Base-by-base conservation (phyloP, 92 coral and sea anemone species). In the Umimayanthus kanabou region DNA sequence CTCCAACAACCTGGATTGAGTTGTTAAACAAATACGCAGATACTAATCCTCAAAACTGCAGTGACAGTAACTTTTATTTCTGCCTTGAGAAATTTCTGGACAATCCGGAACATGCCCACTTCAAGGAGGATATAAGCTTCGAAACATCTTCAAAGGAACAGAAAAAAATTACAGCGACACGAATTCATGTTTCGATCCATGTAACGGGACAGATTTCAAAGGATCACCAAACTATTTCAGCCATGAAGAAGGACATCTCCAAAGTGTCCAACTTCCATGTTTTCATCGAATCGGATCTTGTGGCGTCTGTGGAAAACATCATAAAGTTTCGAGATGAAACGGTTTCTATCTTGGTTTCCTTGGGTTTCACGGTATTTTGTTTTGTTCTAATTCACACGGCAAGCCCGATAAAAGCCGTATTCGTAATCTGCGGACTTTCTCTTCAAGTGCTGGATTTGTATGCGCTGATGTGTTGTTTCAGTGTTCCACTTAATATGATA, bases 391-490 rank as follows among this genome's bases (percentile, higher is more conserved):
- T 91, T 26, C 88, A 88, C 70, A 69, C 88, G 23, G 89, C 85
- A 45, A 87, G 86, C 70, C 86, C 86, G 67, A 82, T 89, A 15
- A 74, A 61, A 42, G 58, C 85, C 22, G 26, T 80, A 5, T 85
- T 82, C 29, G 80, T 91, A 6, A 42, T 71, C 37, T 80, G 67
- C 75, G 94, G 94, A 39, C 87, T 89, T 81, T 65, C 72, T 45
- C 87, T 78, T 43, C 89, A 85, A 61, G 89, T 91, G 80, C 88
- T 91, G 72, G 92, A 91, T 47, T 79, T 91, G 64, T 42, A 75
- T 76, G 92, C 89, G 9, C 80, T 91, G 5, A 65, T 91, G 77
- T 70, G 76, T 49, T 9, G 79, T 4, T 91, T 91, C 89, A 83
- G 80, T 55, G 77, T 89, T 53, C 91, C 94, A 0, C 33, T 91